Conservation (phyloP, 1,140 invertebrate genomes). For the Acromyrmex echinatior region DNA sequence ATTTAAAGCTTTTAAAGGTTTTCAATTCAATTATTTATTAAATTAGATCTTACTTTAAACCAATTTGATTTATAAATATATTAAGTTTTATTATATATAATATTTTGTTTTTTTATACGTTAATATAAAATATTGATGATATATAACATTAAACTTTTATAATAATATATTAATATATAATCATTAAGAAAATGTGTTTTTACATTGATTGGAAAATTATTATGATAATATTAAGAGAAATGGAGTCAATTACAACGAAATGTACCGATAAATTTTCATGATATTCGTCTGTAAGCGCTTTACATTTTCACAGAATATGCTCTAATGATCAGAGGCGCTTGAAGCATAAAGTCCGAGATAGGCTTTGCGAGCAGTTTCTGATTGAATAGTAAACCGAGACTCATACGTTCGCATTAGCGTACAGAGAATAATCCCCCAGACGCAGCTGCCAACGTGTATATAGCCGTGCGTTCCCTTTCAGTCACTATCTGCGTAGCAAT, state of each 20-base stretch:
- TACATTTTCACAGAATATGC: slow-evolving; percentile 53
- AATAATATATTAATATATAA: background rate
- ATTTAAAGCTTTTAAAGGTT: background rate
- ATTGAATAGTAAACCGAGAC: slow-evolving; percentile 70
- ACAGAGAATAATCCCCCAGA: slow-evolving; percentile 67
- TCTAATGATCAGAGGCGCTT: slow-evolving; percentile 59
- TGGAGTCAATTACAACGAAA: slow-evolving; percentile 1
- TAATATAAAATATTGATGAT: background rate
- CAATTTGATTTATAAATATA: too few species aligned
- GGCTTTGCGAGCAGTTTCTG: slow-evolving; percentile 65
- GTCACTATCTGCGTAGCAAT: slow-evolving; percentile 65
- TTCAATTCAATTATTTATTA: background rate
- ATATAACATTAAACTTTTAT: background rate
- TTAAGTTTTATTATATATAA: background rate
- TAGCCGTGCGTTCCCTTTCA: slow-evolving; percentile 53
- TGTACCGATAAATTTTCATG: slow-evolving; percentile 32
- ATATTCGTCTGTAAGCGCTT: slow-evolving; percentile 50
- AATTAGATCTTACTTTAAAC: too few species aligned
- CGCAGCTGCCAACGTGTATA: slow-evolving; percentile 62
- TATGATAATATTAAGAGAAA: background rate
- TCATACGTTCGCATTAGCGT: slow-evolving; percentile 64
- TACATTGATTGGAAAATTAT: background rate
- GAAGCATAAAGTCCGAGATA: slow-evolving; percentile 53
- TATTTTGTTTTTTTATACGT: background rate
- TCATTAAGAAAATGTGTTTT: background rate